These are phyloP conservation scores for Chirona hameri DNA, from an alignment of 2,888 invertebrate genomes.

Conservation along the genomic window DNA sequence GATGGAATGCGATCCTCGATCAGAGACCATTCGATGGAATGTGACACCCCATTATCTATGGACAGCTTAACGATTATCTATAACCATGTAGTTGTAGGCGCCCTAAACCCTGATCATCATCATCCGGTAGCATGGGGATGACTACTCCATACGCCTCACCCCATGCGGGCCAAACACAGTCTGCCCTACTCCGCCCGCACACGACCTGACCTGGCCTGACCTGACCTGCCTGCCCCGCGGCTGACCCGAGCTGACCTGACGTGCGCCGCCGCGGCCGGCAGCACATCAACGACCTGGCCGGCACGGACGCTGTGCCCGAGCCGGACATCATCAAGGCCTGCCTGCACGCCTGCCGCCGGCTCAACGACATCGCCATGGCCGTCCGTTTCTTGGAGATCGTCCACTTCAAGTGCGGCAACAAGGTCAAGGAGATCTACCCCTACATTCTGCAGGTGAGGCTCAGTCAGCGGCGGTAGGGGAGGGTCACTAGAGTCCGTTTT, in stretches of 20 bases:
- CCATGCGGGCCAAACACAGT: too few relatives aligned
- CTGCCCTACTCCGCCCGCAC: not conserved
- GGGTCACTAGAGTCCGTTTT: not conserved
- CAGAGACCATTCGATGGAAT: too few relatives aligned
- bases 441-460: conserved; percentile 62
- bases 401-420: conserved; percentile 78
- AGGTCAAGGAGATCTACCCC: conserved; percentile 71
- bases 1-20: too few relatives aligned
- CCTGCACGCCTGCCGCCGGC: conserved; percentile 81
- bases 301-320: conserved; percentile 89
- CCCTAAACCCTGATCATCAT: too few relatives aligned
- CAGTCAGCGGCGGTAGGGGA: not conserved
- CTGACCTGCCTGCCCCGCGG: not conserved
- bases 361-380: conserved; percentile 91
- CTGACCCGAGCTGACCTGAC: too few relatives aligned
- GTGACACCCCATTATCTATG: too few relatives aligned
- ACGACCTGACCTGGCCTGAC: not conserved
- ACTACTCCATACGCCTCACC: too few relatives aligned
- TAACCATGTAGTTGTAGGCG: too few relatives aligned
- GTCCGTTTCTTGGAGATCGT: conserved; percentile 88
- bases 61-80: too few relatives aligned
- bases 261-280: conserved; percentile 40
- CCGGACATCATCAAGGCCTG: conserved; percentile 83
- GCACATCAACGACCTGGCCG: conserved; percentile 81
- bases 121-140: too few relatives aligned